Percentiles rank a stretch among this genome's conserved stretches.
These are phyloP conservation scores for Centroberyx gerrardi DNA, from an alignment of 2,797 vertebrate species.

Conservation along the genomic window DNA sequence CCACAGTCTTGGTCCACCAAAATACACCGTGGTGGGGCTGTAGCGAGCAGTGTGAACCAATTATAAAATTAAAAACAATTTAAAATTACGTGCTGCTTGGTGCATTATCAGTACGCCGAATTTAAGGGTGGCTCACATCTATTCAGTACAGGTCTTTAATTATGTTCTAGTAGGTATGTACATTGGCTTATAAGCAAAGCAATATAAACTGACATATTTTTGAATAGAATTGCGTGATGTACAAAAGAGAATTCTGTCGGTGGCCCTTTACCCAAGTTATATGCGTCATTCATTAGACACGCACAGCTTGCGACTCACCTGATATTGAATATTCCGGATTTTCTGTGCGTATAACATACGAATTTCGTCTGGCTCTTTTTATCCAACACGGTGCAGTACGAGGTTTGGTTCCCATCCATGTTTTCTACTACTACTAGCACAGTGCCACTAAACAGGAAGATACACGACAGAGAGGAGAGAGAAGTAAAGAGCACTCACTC, in stretches of 20 bases:
- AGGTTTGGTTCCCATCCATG: slow-evolving; percentile 27
- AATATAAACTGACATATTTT: background rate
- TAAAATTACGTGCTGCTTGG: background rate
- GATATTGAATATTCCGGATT: slow-evolving; percentile 53
- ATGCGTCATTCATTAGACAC: background rate
- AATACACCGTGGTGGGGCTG: no score
- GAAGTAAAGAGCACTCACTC: no score
- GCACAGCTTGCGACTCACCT: slow-evolving; percentile 67
- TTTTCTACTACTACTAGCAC: slow-evolving; percentile 20
- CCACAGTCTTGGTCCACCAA: no score
- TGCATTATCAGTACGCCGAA: background rate
- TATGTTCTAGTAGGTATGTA: background rate
- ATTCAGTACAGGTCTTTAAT: background rate
- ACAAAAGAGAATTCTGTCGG: no score
- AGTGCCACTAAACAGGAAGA: no score
- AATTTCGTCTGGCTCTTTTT: slow-evolving; percentile 64
- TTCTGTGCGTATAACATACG: slow-evolving; percentile 70
- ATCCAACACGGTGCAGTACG: slow-evolving; percentile 71
- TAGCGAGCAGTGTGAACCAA: background rate
- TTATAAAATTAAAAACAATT: background rate
- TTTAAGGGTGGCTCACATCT: fast-evolving
- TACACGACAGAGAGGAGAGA: no score
- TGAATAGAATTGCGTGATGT: background rate
- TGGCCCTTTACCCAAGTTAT: background rate
- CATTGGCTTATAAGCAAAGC: background rate